Base-by-base conservation (phyloP, 2,797 vertebrate genomes). In the Poecilia picta region DNA sequence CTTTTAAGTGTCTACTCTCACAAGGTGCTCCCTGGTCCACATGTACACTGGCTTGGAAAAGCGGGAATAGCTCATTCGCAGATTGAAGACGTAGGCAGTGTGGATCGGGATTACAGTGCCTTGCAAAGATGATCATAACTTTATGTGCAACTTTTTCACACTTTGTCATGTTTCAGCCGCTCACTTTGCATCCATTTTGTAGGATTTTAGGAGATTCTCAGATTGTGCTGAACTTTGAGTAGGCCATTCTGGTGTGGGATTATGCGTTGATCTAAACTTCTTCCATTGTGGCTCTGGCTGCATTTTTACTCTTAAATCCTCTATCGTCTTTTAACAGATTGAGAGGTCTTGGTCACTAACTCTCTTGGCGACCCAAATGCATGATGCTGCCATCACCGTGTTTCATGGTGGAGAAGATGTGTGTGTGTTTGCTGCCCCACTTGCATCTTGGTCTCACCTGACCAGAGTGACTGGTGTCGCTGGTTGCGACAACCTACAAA, bases 1-100 rank as follows among this genome's bases (percentile, higher is more conserved):
- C 88, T 89, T 87, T 91, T 80, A 85, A 91, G 90, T 92, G 91
- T 95, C 91, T 91, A 85, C 93, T 91, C 51, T 85, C 75, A 79
- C 43, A 85, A 87, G 93, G 92, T 93, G 90, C 90, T 91, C 86
- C 88, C 82, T 92, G 82, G 83, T 91, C 90, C 90, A 83, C 83
- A 79, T 71, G 15, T 53, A 84, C 87, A 87, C 80, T 77, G 85
- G 87, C 41, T 28, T 23, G 41, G 68, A 39, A 39, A 66, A 39
- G 7, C 64, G 36, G 36, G 8, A 39, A 66, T n/a, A 66, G 20
- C 59, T 64, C 16, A 33, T 64, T n/a, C 33, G 15, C 64, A 23
- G 8, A 41, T 11, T 43, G 66, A 70, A 70, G 66, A 13, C 12
- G 23, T 2, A 20, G 39, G 15, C 7, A 2, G 31, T 64, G 28